These are phyloP conservation scores for Torymus auratus DNA, from an alignment of 2,888 invertebrate species.

Conservation along the genomic window DNA sequence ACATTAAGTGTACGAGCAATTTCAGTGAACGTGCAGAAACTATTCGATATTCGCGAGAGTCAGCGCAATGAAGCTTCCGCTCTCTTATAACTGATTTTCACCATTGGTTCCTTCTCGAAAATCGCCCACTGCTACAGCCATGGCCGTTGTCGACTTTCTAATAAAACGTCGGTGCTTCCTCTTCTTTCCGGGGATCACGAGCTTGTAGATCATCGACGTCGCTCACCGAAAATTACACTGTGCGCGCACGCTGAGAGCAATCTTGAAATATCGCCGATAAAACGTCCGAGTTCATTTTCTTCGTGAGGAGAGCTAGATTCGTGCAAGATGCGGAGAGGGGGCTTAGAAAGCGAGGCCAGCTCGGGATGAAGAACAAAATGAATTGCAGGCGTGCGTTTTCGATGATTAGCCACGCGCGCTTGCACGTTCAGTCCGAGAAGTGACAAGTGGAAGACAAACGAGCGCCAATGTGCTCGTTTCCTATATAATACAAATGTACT, in stretches of 20 bases:
- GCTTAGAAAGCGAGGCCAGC: constrained; percentile 49
- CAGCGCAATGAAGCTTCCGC: constrained; percentile 17
- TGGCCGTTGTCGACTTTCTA: constrained; percentile 30
- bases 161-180: constrained; percentile 27
- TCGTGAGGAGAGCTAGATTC: constrained; percentile 21
- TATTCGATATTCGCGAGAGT: background rate
- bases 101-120: constrained; percentile 41
- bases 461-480: constrained; percentile 19
- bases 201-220: constrained; percentile 43
- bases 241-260: constrained; percentile 5
- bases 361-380: constrained; percentile 15
- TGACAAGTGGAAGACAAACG: constrained; percentile 38
- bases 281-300: constrained; percentile 45
- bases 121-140: background rate
- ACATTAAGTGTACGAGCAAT: background rate
- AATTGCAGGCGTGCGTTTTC: constrained; percentile 27
- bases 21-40: background rate
- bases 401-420: constrained; percentile 29
- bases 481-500: constrained; percentile 13
- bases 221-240: constrained; percentile 49
- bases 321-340: background rate
- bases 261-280: constrained; percentile 49
- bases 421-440: background rate
- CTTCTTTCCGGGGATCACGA: constrained; percentile 41
- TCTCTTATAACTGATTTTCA: constrained; percentile 36